A percentile compares a stretch with the other conserved stretches of the same genome.
Evolutionary conservation across 2,797 vertebrate genomes (phyloP).

Genomic region (Molossus molossus): DNA sequence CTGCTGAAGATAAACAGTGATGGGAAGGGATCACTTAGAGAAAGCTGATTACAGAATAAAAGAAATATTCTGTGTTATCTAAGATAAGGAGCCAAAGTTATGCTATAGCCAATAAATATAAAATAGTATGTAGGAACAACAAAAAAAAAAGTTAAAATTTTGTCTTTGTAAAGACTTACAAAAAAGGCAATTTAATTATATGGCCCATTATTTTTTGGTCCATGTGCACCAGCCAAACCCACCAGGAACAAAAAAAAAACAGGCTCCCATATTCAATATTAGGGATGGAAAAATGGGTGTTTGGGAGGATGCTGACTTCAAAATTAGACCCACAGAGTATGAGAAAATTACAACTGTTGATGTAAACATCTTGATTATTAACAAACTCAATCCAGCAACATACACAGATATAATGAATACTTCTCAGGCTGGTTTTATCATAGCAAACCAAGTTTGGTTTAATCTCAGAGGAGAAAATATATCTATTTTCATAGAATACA

Average conservation of each 20-base stretch:
- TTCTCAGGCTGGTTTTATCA: constrained; percentile 19
- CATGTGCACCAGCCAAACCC: background rate
- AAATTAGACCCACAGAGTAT: background rate
- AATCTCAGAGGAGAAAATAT: constrained; percentile 46
- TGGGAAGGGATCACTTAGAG: too few relatives aligned
- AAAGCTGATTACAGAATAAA: background rate
- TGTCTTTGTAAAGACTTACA: too few relatives aligned
- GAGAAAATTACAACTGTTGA: constrained; percentile 15
- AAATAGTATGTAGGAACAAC: background rate
- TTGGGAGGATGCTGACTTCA: background rate
- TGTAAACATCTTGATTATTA: constrained; percentile 33
- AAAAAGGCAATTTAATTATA: too few relatives aligned
- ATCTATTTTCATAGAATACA: constrained; percentile 1
- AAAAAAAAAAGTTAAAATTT: background rate
- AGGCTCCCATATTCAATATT: background rate
- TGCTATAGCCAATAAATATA: background rate
- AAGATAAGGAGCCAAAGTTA: background rate
- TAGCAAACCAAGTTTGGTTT: background rate
- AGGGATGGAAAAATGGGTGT: background rate
- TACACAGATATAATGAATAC: constrained; percentile 19
- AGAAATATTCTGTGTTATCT: background rate
- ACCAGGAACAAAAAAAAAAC: constrained; percentile 6
- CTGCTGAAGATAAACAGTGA: too few relatives aligned
- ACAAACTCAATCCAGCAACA: constrained; percentile 13
- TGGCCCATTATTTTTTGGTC: background rate